A percentile compares a stretch with the other conserved stretches of the same genome.
Evolutionary conservation across 2,888 invertebrate species (phyloP).

Genomic region (Branchinecta sandiegonensis): DNA sequence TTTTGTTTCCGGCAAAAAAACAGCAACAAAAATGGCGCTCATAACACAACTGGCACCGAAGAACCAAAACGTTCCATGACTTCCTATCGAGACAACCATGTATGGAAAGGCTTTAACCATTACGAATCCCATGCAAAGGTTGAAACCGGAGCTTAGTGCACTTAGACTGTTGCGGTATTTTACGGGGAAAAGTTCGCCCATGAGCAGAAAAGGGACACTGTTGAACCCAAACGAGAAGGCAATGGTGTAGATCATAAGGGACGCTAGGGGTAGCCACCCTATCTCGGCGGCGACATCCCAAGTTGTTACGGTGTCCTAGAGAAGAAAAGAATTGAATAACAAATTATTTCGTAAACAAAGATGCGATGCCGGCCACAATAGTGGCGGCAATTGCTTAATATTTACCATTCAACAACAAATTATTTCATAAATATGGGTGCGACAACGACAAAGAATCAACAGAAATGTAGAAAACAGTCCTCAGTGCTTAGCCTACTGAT

Average conservation of each 20-base stretch:
- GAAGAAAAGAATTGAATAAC: no score
- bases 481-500: no score
- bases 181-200: constrained; percentile 72
- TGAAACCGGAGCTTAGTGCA: constrained; percentile 70
- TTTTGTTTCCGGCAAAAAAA: constrained; percentile 80
- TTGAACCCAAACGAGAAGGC: constrained; percentile 76
- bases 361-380: no score
- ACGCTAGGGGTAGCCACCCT: constrained; percentile 64
- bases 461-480: no score
- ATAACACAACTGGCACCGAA: constrained; percentile 56
- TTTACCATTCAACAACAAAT: no score
- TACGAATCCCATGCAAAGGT: constrained; percentile 75
- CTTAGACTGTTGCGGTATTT: constrained; percentile 78
- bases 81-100: constrained; percentile 46
- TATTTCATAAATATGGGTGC: no score
- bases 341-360: no score
- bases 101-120: constrained; percentile 71
- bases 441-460: no score
- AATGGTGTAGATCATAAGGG: constrained; percentile 65
- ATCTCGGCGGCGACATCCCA: constrained; percentile 28
- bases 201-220: constrained; percentile 55
- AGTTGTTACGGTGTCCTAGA: not conserved
- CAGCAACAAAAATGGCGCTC: constrained; percentile 61
- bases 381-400: no score
- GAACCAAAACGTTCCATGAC: constrained; percentile 60